phyloP scores from a whole-genome alignment of 1,140 invertebrate genomes.

The Cepaea nemoralis region DNA sequence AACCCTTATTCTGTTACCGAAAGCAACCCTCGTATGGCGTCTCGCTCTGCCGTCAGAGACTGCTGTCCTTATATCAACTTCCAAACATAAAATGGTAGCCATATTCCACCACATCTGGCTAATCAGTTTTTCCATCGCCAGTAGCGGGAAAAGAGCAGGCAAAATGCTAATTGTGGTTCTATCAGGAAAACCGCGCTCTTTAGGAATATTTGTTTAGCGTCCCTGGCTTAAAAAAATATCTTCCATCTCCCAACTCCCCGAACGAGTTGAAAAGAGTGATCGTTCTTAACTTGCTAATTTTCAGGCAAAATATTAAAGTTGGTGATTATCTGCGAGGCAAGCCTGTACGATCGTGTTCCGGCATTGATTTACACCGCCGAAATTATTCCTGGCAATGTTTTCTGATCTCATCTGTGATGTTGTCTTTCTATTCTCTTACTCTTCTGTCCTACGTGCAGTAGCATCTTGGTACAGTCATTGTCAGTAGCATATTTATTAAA shows the following conservation, averaged over 20 bases:
- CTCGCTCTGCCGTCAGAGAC: too few relatives aligned
- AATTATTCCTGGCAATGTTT: constrained; percentile 1
- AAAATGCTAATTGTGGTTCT: constrained; percentile 30
- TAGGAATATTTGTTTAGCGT: constrained; percentile 34
- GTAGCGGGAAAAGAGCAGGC: background rate
- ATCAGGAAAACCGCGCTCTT: constrained; percentile 29
- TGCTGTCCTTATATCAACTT: background rate
- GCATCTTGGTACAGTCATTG: too few relatives aligned
- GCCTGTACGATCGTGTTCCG: background rate
- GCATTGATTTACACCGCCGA: background rate
- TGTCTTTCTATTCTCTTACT: background rate
- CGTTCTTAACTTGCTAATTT: constrained; percentile 32
- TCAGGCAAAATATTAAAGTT: constrained; percentile 23
- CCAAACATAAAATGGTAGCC: background rate
- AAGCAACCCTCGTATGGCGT: too few relatives aligned
- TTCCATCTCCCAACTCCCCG: background rate
- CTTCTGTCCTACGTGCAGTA: too few relatives aligned
- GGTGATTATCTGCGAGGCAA: constrained; percentile 13
- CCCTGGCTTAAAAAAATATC: background rate
- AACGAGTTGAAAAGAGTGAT: background rate
- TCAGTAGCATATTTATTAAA: too few relatives aligned
- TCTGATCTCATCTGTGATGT: background rate
- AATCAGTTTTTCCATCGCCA: background rate
- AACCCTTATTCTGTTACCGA: too few relatives aligned
- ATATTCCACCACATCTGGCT: constrained; percentile 8